These are phyloP conservation scores for Ispidina lecontei DNA, from an alignment of 2,797 vertebrate species.

Conservation along the genomic window DNA sequence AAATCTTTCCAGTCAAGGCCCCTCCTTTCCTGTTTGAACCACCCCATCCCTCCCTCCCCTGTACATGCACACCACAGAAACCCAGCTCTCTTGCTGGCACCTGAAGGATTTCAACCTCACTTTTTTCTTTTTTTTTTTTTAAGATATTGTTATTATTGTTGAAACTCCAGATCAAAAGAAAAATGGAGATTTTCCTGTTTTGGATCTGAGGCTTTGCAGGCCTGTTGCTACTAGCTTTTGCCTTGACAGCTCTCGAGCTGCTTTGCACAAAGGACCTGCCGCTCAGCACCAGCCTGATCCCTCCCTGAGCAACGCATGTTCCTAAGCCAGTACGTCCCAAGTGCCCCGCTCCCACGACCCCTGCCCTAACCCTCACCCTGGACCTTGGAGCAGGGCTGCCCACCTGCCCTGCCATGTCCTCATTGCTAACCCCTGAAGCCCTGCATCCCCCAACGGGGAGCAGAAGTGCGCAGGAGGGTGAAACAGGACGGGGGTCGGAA, in stretches of 20 bases:
- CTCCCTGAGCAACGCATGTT: background rate
- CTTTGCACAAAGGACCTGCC: background rate
- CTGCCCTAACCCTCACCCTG: conserved; percentile 13
- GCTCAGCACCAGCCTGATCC: background rate
- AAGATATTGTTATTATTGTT: conserved; percentile 18
- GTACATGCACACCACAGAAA: conserved; percentile 16
- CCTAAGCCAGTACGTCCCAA: background rate
- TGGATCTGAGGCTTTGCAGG: background rate
- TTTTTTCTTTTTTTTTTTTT: background rate
- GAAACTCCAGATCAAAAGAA: conserved; percentile 57
- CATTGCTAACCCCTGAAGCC: background rate
- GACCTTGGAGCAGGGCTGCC: background rate
- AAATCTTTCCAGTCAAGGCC: conserved; percentile 42
- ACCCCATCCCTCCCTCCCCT: conserved; percentile 18
- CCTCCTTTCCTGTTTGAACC: conserved; percentile 63
- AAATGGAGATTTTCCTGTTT: conserved; percentile 67
- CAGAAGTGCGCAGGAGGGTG: fast-evolving
- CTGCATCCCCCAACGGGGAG: fast-evolving
- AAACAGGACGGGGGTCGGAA: background rate
- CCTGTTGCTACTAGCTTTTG: conserved; percentile 65
- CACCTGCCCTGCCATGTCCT: background rate
- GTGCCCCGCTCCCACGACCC: background rate
- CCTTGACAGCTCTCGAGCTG: background rate
- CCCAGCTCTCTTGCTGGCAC: conserved; percentile 38
- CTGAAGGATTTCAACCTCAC: conserved; percentile 42